Base-by-base conservation (phyloP, 53 echinoderm and acorn worm genomes). In the Luidia sarsii region DNA sequence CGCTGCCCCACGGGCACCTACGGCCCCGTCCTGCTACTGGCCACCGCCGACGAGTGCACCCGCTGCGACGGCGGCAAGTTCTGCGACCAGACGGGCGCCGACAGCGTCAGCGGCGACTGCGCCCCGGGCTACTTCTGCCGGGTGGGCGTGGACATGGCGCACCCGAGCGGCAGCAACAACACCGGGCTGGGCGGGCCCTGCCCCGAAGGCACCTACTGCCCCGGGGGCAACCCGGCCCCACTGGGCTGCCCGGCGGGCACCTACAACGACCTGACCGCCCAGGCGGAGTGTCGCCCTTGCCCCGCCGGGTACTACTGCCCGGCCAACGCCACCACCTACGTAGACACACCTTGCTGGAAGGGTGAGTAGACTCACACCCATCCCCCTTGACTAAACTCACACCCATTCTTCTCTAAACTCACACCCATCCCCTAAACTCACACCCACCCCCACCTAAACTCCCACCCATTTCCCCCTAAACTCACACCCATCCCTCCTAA, bases 151-250 rank as follows among this genome's bases (percentile, higher is more conserved):
- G 87, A 96, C 70, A 96, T 93, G 32, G 86, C 96, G 1, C 86
- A 93, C 8, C 96, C 96, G 9, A 74, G 93, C 65, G 90, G 80
- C 69, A 96, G 79, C 70, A 96, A 96, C 81, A 96, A 96, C 48
- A 96, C 96, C 59, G 96, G 96, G 27, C 50, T 81, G 67, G 96
- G 96, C 85, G 93, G 95, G 39, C 92, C 95, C 7, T 95, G 95
- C 37, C 90, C 85, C 13, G 95, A 92, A 60, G 95, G 95, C 7
- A 95, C 95, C 11, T 93, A 92, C 71, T 95, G 95, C 39, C 95
- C 95, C 0, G 92, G 90, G 15, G 90, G 82, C 31, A 90, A 92
- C 3, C 61, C 90, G 2, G 73, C 84, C 27, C 92, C 95, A 30
- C 88, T 95, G 25, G 88, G 90, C n/a, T 95, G 95, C 62, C 84